These are phyloP conservation scores for Eumerus sabulonum DNA, from an alignment of 2,888 invertebrate genomes.

Conservation along the genomic window DNA sequence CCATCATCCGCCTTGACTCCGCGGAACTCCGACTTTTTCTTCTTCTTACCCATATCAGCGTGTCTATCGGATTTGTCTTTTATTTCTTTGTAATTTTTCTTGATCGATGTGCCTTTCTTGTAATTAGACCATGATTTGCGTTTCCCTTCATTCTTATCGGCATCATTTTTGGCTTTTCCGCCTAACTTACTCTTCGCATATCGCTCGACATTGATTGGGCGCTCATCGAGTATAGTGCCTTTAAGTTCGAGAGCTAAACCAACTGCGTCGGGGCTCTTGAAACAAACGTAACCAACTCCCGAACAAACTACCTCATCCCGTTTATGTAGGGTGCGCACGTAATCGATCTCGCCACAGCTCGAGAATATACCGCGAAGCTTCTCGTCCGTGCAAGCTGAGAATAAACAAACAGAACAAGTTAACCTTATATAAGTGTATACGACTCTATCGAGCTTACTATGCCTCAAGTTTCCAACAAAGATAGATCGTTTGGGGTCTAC, in stretches of 20 bases:
- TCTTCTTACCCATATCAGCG: slow-evolving; percentile 36
- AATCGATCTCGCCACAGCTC: slow-evolving; percentile 77
- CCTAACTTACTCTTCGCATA: slow-evolving; percentile 74
- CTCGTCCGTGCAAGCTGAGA: slow-evolving; percentile 75
- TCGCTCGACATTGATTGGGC: slow-evolving; percentile 77
- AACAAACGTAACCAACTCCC: slow-evolving; percentile 77
- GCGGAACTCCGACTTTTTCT: slow-evolving; percentile 75
- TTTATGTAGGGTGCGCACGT: slow-evolving; percentile 75
- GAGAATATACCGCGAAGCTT: slow-evolving; percentile 76
- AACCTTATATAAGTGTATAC: too few relatives aligned
- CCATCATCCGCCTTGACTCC: slow-evolving; percentile 74
- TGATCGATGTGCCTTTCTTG: slow-evolving; percentile 65
- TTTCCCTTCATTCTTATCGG: slow-evolving; percentile 1
- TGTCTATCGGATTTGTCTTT: slow-evolving; percentile 1
- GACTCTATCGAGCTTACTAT: slow-evolving; percentile 75
- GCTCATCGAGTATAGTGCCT: slow-evolving; percentile 76
- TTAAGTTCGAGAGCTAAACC: slow-evolving; percentile 77
- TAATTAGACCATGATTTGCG: slow-evolving; percentile 68
- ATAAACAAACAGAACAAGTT: neutral
- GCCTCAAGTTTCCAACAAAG: slow-evolving; percentile 78
- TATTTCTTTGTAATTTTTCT: slow-evolving; percentile 55
- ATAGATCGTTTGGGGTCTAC: slow-evolving; percentile 73
- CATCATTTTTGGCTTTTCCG: slow-evolving; percentile 72
- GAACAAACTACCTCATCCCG: slow-evolving; percentile 75
- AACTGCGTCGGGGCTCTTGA: slow-evolving; percentile 75